Percentiles rank a stretch among this genome's conserved stretches.
These are phyloP conservation scores for Acyrthosiphon pisum DNA, from an alignment of 1,140 invertebrate genomes.

Conservation along the genomic window DNA sequence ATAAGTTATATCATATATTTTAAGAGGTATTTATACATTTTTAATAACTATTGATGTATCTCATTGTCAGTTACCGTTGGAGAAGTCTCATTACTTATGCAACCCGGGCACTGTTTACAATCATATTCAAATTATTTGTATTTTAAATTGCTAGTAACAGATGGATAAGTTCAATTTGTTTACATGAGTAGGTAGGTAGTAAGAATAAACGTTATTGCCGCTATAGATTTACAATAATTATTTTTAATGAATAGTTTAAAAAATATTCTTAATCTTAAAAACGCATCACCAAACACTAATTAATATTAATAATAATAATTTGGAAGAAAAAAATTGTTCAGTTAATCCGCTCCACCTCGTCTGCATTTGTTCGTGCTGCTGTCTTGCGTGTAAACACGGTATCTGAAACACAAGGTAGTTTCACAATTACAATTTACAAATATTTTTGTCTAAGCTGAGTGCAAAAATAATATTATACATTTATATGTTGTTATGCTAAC, in stretches of 20 bases:
- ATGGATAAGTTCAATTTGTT: not conserved
- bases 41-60: not conserved
- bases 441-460: not conserved
- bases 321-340: conserved; percentile 24
- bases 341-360: not conserved
- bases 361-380: not conserved
- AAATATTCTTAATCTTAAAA: conserved; percentile 38
- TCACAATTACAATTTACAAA: not conserved
- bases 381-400: not conserved
- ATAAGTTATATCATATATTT: not conserved
- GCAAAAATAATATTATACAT: not conserved
- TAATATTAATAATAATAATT: conserved; percentile 47
- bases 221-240: conserved; percentile 15
- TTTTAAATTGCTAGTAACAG: not conserved
- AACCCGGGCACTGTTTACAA: not conserved
- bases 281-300: conserved; percentile 36
- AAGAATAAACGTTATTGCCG: not conserved
- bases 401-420: not conserved
- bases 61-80: not conserved
- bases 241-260: conserved; percentile 30
- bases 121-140: not conserved
- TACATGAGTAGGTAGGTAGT: not conserved
- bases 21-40: not conserved
- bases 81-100: not conserved
- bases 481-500: not conserved